Evolutionary conservation across 2,888 invertebrate genomes (phyloP), one percentile per base, ranked within the genome.

Genomic region (Beris chalybata): DNA sequence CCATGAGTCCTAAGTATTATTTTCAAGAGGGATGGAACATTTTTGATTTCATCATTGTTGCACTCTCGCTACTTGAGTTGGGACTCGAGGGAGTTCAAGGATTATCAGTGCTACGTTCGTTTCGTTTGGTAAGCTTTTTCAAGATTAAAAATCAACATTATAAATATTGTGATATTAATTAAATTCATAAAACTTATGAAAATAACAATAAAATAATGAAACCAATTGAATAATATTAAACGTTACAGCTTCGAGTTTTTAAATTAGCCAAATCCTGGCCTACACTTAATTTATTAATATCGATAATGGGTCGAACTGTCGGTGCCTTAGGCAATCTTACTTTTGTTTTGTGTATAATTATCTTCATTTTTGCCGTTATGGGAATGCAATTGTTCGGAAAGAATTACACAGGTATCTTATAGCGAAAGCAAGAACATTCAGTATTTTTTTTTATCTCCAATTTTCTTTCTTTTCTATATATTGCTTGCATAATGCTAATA

Each of bases 351-450:
- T 95, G 93, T 83, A 97, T 97, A 85, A 97, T 97, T 84, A 95
- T 97, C 86, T 97, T 97, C 88, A 97, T 97, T 84, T 97, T 97
- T 85, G 97, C 97, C 84, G 97, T 97, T 77, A 97, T 97, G 96
- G 97, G 97, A 79, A 97, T 97, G 95, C 97, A 97, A 84, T 87
- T 97, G 77, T 97, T 97, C 85, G 95, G 96, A 76, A 92, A 93
- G 83, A 93, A 94, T 83, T 97, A 97, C 80, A 88, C 88, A 83
- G 91, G 91, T 90, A 85, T 85, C 84, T 83, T 38, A 38, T 13
- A n/a, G 48, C 15, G n/a, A 48, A 15, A 38, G 15, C 13, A 43
- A 56, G n/a, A 6, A 43, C 12, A 43, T n/a, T 9, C 15, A 38
- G 12, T 53, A 29, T 52, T 22, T 22, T 52, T 52, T 22, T 29